Conservation (phyloP, 2,888 invertebrate species). For the Agonopterix heracliana region DNA sequence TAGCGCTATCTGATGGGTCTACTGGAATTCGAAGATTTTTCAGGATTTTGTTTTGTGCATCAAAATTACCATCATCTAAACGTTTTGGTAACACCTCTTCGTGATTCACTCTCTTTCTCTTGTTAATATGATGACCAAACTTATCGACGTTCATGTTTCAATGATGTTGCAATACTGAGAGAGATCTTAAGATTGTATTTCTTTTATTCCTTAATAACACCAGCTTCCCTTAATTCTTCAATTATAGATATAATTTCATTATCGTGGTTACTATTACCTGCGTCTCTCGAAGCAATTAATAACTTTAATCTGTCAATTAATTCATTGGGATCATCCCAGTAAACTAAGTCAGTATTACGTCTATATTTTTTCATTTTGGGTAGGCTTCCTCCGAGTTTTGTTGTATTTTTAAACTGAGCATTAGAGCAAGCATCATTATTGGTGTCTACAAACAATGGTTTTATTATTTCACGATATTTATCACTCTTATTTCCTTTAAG, state of each 20-base stretch:
- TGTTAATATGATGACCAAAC: no score
- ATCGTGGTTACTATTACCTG: slow-evolving; percentile 19
- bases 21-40: no score
- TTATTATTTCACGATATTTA: slow-evolving; percentile 10
- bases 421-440: background rate
- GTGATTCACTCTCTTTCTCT: no score
- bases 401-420: background rate
- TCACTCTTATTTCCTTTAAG: slow-evolving; percentile 11
- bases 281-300: slow-evolving; percentile 17
- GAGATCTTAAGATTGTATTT: background rate
- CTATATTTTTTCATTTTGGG: slow-evolving; percentile 11
- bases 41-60: no score
- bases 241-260: slow-evolving; percentile 37
- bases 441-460: background rate
- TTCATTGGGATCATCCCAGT: slow-evolving; percentile 23
- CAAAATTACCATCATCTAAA: no score
- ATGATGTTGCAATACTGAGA: no score
- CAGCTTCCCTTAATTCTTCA: slow-evolving; percentile 21
- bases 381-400: slow-evolving; percentile 3
- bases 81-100: no score
- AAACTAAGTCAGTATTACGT: slow-evolving; percentile 13
- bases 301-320: slow-evolving; percentile 17
- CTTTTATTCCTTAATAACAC: slow-evolving; percentile 1
- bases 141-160: no score
- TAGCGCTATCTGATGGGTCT: no score